Conservation (phyloP, 64 coral and sea anemone genomes). For the Exaiptasia diaphana region DNA sequence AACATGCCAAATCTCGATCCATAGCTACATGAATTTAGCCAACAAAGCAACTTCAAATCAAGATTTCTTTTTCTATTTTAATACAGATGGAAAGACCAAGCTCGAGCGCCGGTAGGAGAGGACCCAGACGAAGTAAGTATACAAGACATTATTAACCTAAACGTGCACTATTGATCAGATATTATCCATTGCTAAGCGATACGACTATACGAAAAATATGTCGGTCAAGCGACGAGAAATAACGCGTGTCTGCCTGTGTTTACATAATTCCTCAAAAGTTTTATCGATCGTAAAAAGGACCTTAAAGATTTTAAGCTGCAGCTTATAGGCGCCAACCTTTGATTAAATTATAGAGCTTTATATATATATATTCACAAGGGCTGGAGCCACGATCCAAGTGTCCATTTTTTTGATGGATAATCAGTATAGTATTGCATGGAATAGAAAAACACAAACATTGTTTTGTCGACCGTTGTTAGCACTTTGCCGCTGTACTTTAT, state of each 20-base stretch:
- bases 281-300: background rate
- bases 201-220: background rate
- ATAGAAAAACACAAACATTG: background rate
- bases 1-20: background rate
- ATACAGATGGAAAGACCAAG: constrained; percentile 30
- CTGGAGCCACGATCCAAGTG: background rate
- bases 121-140: constrained; percentile 18
- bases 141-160: background rate
- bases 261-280: background rate
- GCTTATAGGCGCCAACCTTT: background rate
- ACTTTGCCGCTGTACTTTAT: too few species aligned
- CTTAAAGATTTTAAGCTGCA: background rate
- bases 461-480: background rate
- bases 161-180: background rate
- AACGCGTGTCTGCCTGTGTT: background rate
- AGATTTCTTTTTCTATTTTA: background rate
- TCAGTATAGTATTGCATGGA: background rate
- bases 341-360: too few species aligned
- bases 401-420: constrained; percentile 5
- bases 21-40: constrained; percentile 4
- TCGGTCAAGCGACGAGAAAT: background rate
- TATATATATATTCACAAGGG: too few species aligned
- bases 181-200: constrained; percentile 9
- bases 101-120: constrained; percentile 5
- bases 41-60: background rate